Evolutionary conservation across 1,140 invertebrate species (phyloP), one percentile per base, ranked within the genome.

Genomic region (Harlomillsia oculata): DNA sequence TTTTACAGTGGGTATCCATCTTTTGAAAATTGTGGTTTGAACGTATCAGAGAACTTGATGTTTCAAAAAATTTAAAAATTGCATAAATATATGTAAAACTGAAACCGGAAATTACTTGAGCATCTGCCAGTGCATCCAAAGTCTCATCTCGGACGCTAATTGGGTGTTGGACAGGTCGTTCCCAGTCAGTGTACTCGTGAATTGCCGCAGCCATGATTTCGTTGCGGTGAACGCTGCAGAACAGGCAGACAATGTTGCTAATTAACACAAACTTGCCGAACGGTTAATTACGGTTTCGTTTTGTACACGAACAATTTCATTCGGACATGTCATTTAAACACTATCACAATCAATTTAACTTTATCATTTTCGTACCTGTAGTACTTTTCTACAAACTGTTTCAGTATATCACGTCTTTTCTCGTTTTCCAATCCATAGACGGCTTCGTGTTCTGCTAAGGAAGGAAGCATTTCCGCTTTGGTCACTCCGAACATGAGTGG

Each of bases 171-270:
- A 90, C 82, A 2, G 91, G 89, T 62, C 86, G 78, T 68, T 94
- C 89, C 93, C 93, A 97, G 70, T 97, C 91, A 2, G 91, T 96
- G 72, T 98, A 99, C 70, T 97, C 91, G 72, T 97, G 96, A 62
- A 97, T 85, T 18, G 90, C 84, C 36, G 94, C 96, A 67, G 94
- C 91, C 73, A 94, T 94, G 69, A 98, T 96, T 72, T 98, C 93
- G 67, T 91, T 92, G 59, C 95, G 78, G 71, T 97, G 93, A 73
- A 89, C 94, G 56, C 71, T 68, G 46, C 8, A 34, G 32, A 51
- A 48, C 25, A 16, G 40, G 14, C 53, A 49, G 46, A 26, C 25
- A 41, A 43, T 16, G 11, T 5, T 40, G 8, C 5, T 3, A 40
- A 52, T 50, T 34, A 28, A 18, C 37, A 5, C 8, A 30, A 45